Percentiles rank a stretch among this genome's conserved stretches.
Evolutionary conservation across 2,888 invertebrate species (phyloP).

Genomic region (Melinopterus prodromus): DNA sequence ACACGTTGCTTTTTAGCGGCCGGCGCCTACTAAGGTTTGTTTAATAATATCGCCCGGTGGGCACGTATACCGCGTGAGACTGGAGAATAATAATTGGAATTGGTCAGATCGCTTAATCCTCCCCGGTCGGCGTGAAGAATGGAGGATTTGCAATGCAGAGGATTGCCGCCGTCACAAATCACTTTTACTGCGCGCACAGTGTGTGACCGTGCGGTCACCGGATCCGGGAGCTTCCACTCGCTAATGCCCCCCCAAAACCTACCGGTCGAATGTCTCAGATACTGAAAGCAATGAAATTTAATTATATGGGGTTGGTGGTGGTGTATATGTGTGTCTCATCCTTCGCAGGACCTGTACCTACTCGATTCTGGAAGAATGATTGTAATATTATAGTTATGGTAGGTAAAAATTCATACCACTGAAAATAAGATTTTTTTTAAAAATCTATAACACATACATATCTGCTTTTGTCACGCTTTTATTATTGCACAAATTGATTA

Average conservation of each 20-base stretch:
- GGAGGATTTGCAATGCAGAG: constrained; percentile 61
- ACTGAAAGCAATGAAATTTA: constrained; percentile 21
- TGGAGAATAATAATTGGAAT: constrained; percentile 58
- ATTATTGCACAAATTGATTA: too few relatives aligned
- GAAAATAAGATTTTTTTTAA: too few relatives aligned
- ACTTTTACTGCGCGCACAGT: constrained; percentile 58
- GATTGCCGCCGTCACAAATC: constrained; percentile 61
- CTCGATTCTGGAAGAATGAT: too few relatives aligned
- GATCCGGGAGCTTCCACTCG: constrained; percentile 11
- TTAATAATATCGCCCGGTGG: constrained; percentile 34
- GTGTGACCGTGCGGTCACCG: constrained; percentile 18
- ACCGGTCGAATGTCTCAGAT: constrained; percentile 26
- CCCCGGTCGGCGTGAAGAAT: constrained; percentile 54
- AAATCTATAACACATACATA: too few relatives aligned
- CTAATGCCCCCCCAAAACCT: constrained; percentile 17
- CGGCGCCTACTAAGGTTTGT: constrained; percentile 39
- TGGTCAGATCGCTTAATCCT: constrained; percentile 53
- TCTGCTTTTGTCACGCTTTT: too few relatives aligned
- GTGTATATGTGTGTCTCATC: background rate
- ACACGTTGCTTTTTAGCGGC: constrained; percentile 42
- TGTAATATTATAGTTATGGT: too few relatives aligned
- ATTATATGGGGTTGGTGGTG: background rate
- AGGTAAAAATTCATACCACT: too few relatives aligned
- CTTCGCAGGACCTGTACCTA: background rate
- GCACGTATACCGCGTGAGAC: constrained; percentile 8